Conservation (phyloP, 2,113 vertebrate genomes). For the Tautogolabrus adspersus region DNA sequence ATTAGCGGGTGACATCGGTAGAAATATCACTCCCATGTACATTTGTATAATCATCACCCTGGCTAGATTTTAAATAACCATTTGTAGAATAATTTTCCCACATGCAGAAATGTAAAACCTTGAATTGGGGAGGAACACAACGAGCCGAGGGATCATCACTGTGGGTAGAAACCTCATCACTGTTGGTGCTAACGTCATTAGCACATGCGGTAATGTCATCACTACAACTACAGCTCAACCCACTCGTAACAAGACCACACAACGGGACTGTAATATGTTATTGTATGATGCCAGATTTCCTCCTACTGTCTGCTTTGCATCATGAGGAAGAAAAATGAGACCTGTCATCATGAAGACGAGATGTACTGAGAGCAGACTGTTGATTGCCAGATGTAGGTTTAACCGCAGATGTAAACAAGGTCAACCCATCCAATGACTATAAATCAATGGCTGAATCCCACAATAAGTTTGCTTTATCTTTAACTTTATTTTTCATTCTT, state of each 20-base stretch:
- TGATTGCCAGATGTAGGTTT: constrained; percentile 23
- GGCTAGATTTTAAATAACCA: neutral
- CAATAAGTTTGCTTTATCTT: neutral
- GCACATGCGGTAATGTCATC: neutral
- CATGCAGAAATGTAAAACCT: neutral
- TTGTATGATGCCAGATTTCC: neutral
- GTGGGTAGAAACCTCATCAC: constrained; percentile 3
- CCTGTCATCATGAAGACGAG: neutral
- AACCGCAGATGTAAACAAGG: constrained; percentile 15
- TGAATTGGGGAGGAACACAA: neutral
- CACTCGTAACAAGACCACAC: constrained; percentile 1
- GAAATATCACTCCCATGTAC: too few species aligned
- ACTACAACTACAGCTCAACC: constrained; percentile 1
- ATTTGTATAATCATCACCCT: neutral
- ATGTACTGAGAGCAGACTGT: neutral
- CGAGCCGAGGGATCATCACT: neutral
- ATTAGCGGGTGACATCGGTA: too few species aligned
- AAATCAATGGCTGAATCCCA: neutral
- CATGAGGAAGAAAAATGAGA: neutral
- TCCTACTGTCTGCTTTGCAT: constrained; percentile 14
- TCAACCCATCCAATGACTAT: neutral
- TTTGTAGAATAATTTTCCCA: too few species aligned
- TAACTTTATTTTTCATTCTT: neutral
- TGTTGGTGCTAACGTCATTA: neutral
- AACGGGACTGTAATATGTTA: neutral